phyloP scores from a whole-genome alignment of 2,888 invertebrate species.

The Litoditis marina region DNA sequence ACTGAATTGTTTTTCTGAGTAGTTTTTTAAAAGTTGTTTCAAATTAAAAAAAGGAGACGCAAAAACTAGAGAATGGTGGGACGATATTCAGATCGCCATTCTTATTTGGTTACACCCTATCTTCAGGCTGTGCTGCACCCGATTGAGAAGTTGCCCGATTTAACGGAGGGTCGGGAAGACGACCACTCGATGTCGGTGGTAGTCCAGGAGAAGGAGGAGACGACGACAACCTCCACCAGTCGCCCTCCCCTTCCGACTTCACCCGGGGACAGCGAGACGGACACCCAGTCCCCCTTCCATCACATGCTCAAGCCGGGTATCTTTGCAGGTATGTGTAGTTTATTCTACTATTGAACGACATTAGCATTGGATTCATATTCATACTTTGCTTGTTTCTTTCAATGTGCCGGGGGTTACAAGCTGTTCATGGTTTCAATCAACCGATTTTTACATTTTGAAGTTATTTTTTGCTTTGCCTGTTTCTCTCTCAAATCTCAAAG shows the following conservation, averaged over 20 bases:
- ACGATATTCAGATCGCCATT: no score
- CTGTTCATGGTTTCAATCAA: no score
- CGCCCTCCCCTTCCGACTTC: neutral
- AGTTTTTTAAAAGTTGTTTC: no score
- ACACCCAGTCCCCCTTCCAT: conserved; percentile 7
- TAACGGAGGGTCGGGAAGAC: no score
- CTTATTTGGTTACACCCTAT: no score
- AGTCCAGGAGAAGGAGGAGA: conserved; percentile 5
- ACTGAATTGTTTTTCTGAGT: no score
- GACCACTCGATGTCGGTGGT: neutral
- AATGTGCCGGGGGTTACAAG: neutral
- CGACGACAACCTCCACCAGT: neutral
- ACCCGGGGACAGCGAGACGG: neutral
- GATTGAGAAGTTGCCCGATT: conserved; percentile 9
- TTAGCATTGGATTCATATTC: no score
- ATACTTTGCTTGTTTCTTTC: neutral
- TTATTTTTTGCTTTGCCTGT: no score
- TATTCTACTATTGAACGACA: neutral
- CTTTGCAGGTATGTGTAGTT: conserved; percentile 13
- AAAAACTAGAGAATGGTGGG: no score
- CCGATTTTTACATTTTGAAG: no score
- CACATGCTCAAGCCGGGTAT: conserved; percentile 18
- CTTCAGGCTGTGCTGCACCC: conserved; percentile 17
- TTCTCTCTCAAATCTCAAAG: no score
- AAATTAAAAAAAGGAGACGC: no score